Evolutionary conservation across 2,888 invertebrate species (phyloP).

Genomic region (Drosophila mulleri): DNA sequence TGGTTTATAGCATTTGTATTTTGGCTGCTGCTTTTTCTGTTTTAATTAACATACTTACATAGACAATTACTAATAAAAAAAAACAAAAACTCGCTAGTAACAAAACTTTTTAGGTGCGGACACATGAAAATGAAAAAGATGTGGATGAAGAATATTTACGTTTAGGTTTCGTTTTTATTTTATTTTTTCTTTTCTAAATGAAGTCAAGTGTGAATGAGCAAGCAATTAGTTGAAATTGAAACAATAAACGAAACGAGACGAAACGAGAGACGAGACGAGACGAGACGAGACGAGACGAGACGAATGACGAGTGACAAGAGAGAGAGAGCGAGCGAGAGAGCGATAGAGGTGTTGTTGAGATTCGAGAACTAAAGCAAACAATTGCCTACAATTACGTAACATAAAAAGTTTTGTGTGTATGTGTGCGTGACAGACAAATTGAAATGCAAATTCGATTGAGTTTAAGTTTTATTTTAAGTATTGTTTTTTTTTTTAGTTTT

Average conservation of each 20-base stretch:
- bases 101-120: conserved; percentile 52
- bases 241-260: conserved; percentile 23
- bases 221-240: conserved; percentile 53
- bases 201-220: conserved; percentile 51
- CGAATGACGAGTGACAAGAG: conserved; percentile 2
- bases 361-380: conserved; percentile 54
- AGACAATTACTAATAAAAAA: conserved; percentile 67
- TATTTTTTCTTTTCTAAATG: conserved; percentile 25
- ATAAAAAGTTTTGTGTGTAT: conserved; percentile 36
- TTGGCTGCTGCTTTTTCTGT: conserved; percentile 7
- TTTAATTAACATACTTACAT: conserved; percentile 68
- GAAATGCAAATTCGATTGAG: conserved; percentile 55
- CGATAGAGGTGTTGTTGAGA: conserved; percentile 7
- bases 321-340: not conserved
- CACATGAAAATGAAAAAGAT: conserved; percentile 34
- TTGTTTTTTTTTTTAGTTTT: conserved; percentile 10
- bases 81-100: conserved; percentile 46
- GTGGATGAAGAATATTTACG: conserved; percentile 19
- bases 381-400: conserved; percentile 69
- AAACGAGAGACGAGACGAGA: not conserved
- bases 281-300: not conserved
- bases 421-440: conserved; percentile 50
- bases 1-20: conserved; percentile 39
- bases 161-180: conserved; percentile 4
- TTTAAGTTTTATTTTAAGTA: conserved; percentile 5